Conservation (phyloP, 2,113 vertebrate genomes). For the Lepus timidus region DNA sequence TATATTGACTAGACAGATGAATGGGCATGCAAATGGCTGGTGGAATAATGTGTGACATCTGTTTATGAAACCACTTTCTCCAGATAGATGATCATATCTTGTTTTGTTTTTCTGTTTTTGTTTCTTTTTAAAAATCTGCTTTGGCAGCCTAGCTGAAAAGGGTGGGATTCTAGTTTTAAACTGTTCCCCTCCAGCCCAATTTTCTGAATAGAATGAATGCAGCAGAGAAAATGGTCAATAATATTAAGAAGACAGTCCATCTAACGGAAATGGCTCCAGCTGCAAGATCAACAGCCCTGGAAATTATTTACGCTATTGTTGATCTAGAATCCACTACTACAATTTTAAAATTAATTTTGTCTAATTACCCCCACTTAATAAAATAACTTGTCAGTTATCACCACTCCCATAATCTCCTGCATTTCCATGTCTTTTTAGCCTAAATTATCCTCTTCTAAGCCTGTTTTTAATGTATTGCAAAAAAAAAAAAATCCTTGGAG, state of each 20-base stretch:
- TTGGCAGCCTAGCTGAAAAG: slow-evolving; percentile 49
- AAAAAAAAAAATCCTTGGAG: slow-evolving; percentile 89
- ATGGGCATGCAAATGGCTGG: background rate
- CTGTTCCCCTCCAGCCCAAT: background rate
- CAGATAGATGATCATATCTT: slow-evolving; percentile 35
- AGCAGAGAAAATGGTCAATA: slow-evolving; percentile 63
- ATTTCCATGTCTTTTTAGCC: slow-evolving; percentile 84
- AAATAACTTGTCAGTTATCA: slow-evolving; percentile 87
- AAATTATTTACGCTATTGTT: slow-evolving; percentile 86
- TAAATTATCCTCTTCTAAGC: slow-evolving; percentile 88
- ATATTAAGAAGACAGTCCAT: slow-evolving; percentile 72
- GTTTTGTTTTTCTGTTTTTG: background rate
- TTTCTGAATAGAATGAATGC: slow-evolving; percentile 51
- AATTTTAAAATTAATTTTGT: slow-evolving; percentile 89
- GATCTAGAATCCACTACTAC: slow-evolving; percentile 85
- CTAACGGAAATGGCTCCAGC: slow-evolving; percentile 70
- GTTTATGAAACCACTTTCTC: slow-evolving; percentile 1
- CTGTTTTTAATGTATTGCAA: slow-evolving; percentile 84
- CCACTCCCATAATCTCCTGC: slow-evolving; percentile 86
- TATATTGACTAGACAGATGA: background rate
- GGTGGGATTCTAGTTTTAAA: slow-evolving; percentile 56
- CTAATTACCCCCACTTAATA: slow-evolving; percentile 89
- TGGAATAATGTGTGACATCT: background rate
- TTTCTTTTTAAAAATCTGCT: background rate
- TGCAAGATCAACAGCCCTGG: slow-evolving; percentile 72